These are phyloP conservation scores for Eonycteris spelaea DNA, from an alignment of 2,113 vertebrate genomes.

Conservation along the genomic window DNA sequence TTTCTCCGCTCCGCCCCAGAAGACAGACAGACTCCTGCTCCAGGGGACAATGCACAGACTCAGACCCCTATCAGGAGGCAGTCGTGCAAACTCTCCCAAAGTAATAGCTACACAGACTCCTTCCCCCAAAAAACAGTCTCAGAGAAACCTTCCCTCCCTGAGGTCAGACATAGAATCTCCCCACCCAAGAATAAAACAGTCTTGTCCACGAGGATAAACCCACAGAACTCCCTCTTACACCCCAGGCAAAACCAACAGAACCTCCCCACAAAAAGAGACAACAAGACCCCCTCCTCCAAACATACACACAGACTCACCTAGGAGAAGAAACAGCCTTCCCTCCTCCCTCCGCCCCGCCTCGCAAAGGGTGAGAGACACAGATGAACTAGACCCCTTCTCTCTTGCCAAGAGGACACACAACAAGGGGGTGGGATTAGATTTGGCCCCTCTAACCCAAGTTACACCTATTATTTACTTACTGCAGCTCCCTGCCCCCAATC, in stretches of 20 bases:
- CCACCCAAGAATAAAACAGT: not conserved
- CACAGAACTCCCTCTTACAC: not conserved
- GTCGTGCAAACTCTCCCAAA: not conserved
- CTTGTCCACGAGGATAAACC: not conserved
- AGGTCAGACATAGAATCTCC: not conserved
- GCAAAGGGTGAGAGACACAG: not conserved
- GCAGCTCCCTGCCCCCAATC: not conserved
- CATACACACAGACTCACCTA: not conserved
- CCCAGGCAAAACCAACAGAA: not conserved
- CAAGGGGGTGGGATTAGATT: fast-evolving
- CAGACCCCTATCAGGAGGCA: not conserved
- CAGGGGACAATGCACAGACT: not conserved
- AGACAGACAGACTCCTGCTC: not conserved
- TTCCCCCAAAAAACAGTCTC: not conserved
- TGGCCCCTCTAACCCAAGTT: not conserved
- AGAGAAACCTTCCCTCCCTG: not conserved
- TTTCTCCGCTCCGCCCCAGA: not conserved
- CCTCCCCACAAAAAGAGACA: not conserved
- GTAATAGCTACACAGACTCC: not conserved
- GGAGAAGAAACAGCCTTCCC: not conserved
- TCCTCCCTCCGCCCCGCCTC: too few relatives aligned
- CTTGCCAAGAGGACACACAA: not conserved
- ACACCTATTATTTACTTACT: constrained; percentile 44
- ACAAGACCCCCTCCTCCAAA: not conserved
- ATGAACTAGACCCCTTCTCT: not conserved